phyloP scores from a whole-genome alignment of 2,797 vertebrate species.

The Rousettus madagascariensis region DNA sequence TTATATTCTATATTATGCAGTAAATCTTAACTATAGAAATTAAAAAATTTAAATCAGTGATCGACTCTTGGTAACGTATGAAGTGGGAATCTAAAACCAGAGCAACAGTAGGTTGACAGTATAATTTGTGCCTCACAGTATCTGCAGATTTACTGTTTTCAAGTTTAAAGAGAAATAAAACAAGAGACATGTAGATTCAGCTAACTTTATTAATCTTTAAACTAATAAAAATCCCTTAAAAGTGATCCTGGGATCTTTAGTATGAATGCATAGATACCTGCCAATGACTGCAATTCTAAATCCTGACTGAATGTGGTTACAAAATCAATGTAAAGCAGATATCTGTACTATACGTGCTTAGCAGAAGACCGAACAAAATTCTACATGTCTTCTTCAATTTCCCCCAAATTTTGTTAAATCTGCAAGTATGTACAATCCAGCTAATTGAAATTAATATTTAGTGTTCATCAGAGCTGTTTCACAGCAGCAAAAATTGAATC shows the following conservation, averaged over 20 bases:
- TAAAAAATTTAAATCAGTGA: slow-evolving; percentile 85
- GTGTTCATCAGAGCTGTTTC: slow-evolving; percentile 93
- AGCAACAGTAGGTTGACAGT: slow-evolving; percentile 84
- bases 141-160: slow-evolving; percentile 86
- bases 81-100: slow-evolving; percentile 82
- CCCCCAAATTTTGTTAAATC: slow-evolving; percentile 85
- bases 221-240: slow-evolving; percentile 96
- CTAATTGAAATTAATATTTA: slow-evolving; percentile 94
- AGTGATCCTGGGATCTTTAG: slow-evolving; percentile 91
- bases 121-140: slow-evolving; percentile 81
- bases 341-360: slow-evolving; percentile 90
- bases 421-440: slow-evolving; percentile 97
- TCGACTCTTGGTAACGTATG: slow-evolving; percentile 84
- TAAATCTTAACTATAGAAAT: slow-evolving; percentile 86
- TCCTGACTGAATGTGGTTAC: slow-evolving; percentile 89
- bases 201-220: slow-evolving; percentile 99
- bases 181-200: slow-evolving; percentile 92
- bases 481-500: slow-evolving; percentile 90
- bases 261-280: slow-evolving; percentile 94
- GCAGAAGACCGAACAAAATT: slow-evolving; percentile 86
- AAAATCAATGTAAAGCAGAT: slow-evolving; percentile 89
- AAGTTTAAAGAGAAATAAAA: slow-evolving; percentile 85
- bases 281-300: slow-evolving; percentile 93
- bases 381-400: slow-evolving; percentile 89
- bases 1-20: slow-evolving; percentile 86